Conservation (phyloP, 53 echinoderm and acorn worm species). For the Patiria pectinifera region DNA sequence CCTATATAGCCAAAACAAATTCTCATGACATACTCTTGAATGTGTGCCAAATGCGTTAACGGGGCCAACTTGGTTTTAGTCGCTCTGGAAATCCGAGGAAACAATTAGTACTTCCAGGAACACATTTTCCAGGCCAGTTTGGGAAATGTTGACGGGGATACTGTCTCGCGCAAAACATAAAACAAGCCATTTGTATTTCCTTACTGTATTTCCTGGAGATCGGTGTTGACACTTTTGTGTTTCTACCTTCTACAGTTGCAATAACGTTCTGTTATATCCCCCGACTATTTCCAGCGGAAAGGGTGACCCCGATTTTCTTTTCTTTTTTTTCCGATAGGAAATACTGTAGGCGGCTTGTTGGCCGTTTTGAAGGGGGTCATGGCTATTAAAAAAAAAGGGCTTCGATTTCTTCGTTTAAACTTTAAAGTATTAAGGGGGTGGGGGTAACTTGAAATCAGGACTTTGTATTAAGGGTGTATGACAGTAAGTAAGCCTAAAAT, state of each 20-base stretch:
- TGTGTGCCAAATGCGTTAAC: background rate
- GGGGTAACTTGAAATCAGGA: too few relatives aligned
- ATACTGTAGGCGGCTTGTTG: background rate
- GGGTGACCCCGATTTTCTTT: background rate
- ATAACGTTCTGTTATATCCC: background rate
- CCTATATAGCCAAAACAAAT: too few relatives aligned
- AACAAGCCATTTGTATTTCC: background rate
- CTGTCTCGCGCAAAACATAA: background rate
- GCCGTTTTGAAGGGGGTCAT: background rate
- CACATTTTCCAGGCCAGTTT: background rate
- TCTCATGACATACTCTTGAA: too few relatives aligned
- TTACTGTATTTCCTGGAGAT: background rate
- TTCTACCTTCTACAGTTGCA: background rate
- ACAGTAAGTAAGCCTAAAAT: too few relatives aligned
- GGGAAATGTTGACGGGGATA: background rate
- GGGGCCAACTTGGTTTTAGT: background rate
- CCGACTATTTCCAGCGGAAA: background rate
- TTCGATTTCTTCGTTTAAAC: too few relatives aligned
- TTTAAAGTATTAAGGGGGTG: too few relatives aligned
- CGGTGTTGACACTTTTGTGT: background rate
- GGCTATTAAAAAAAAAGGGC: background rate
- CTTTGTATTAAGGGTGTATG: too few relatives aligned
- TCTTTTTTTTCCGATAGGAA: background rate
- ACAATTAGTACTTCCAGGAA: constrained; percentile 7
- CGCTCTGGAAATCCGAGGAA: constrained; percentile 4